Base-by-base conservation (phyloP, 2,113 vertebrate species). In the Urocynchramus pylzowi region DNA sequence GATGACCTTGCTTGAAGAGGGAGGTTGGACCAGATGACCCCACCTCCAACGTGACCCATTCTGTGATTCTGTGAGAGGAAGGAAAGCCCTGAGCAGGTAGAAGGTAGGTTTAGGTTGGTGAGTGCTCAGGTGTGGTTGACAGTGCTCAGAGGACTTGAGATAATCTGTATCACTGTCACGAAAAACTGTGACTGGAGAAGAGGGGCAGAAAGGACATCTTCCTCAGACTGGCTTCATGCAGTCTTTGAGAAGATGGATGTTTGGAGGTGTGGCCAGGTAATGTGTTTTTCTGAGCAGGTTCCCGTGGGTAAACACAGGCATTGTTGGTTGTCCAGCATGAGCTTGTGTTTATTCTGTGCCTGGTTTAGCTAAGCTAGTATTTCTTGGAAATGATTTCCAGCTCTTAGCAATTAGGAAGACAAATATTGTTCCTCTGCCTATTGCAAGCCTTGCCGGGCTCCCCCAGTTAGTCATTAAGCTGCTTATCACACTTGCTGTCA, bases 401-500 rank as follows among this genome's bases (percentile, higher is more conserved):
- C 57, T 73, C 42, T 83, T 65, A 73, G 33, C 67, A 74, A 42
- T 91, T 5, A 1, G 18, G 41, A 93, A 89, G 49, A 30, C 87
- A 88, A 76, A 73, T 88, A 88, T 41, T 86, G 47, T 83, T 76
- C 18, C 19, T 35, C 33, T 35, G 13, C 75, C 49, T 87, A 31
- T 50, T 30, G 2, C 57, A 50, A 63, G 54, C 33, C 44, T 75
- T 87, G 60, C 74, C 21, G 53, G 13, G 54, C 53, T 96, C 15
- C 42, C 23, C 27, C 37, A 35, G 71, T 96, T 94, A 96, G 90
- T 88, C 68, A 95, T 95, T 94, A 94, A 87, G 37, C 63, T 59
- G 71, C 87, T 95, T 96, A 96, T 91, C 93, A 37, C 39, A 12
- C 52, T 56, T 53, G 67, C 74, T 0, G 21, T 89, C 78, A 76